These are phyloP conservation scores for Mesodorylaimus sp. DNA, from an alignment of 2,888 invertebrate genomes.

Conservation along the genomic window DNA sequence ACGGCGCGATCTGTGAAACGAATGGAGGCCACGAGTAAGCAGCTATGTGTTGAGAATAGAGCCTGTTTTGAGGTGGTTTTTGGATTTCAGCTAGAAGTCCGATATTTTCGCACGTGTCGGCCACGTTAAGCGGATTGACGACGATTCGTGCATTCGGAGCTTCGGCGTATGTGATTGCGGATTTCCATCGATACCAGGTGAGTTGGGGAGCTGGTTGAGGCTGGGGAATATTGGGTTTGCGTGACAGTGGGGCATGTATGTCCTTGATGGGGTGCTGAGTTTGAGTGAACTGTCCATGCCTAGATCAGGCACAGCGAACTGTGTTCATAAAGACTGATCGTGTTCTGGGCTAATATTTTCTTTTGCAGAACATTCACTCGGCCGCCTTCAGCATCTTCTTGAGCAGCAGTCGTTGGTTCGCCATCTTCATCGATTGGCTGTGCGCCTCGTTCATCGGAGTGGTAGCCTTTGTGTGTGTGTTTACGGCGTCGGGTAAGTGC, in stretches of 20 bases:
- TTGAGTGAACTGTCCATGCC: too few species aligned
- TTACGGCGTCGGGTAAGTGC: conserved; percentile 40
- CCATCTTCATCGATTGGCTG: conserved; percentile 71
- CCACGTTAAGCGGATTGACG: conserved; percentile 67
- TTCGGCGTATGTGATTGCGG: conserved; percentile 49
- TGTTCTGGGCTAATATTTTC: conserved; percentile 18
- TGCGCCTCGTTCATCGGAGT: conserved; percentile 65
- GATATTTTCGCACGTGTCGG: conserved; percentile 78
- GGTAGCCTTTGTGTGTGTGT: conserved; percentile 65
- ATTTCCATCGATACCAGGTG: conserved; percentile 33
- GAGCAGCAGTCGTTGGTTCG: conserved; percentile 72
- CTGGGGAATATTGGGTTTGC: neutral
- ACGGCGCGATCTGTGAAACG: conserved; percentile 57
- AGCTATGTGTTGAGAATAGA: conserved; percentile 18
- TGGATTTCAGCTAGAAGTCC: conserved; percentile 58
- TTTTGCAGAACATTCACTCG: conserved; percentile 51
- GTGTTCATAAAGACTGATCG: conserved; percentile 8
- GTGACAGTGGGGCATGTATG: too few species aligned
- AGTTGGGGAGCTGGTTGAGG: neutral
- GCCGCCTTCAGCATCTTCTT: conserved; percentile 81
- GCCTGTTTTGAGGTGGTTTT: neutral
- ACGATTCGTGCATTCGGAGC: conserved; percentile 76
- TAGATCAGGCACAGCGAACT: neutral
- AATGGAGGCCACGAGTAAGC: conserved; percentile 37
- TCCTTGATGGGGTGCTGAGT: too few species aligned